These are phyloP conservation scores for Alcedo quadribrachys DNA, from an alignment of 2,797 vertebrate species.

Conservation along the genomic window DNA sequence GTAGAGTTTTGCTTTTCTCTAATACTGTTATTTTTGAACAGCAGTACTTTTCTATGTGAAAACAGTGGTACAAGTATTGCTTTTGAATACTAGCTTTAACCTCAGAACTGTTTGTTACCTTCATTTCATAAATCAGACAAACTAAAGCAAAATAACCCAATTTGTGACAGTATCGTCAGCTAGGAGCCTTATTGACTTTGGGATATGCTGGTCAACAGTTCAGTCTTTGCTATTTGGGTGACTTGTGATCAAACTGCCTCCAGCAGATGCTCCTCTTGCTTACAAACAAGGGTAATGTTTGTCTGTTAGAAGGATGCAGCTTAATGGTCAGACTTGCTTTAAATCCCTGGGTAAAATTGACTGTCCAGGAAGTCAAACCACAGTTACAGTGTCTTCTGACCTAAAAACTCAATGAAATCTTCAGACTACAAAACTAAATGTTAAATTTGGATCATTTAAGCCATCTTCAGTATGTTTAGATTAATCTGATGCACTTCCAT, in stretches of 20 bases:
- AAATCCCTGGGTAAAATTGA: slow-evolving; percentile 14
- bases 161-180: background rate
- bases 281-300: background rate
- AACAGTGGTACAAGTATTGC: background rate
- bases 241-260: background rate
- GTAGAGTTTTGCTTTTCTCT: background rate
- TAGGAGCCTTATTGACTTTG: background rate
- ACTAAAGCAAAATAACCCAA: background rate
- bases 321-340: slow-evolving; percentile 7
- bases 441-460: slow-evolving; percentile 20
- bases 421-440: background rate
- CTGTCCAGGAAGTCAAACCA: background rate
- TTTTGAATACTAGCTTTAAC: background rate
- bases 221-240: background rate
- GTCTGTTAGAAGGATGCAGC: background rate
- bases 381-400: background rate
- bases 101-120: background rate
- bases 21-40: background rate
- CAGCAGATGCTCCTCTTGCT: background rate
- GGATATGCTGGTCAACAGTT: background rate
- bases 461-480: background rate
- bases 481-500: background rate
- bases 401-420: slow-evolving; percentile 11
- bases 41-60: background rate
- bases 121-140: background rate